A percentile compares a stretch with the other conserved stretches of the same genome.
These are phyloP conservation scores for Diplosoma virens DNA, from an alignment of 23 tunicate species.

Conservation along the genomic window DNA sequence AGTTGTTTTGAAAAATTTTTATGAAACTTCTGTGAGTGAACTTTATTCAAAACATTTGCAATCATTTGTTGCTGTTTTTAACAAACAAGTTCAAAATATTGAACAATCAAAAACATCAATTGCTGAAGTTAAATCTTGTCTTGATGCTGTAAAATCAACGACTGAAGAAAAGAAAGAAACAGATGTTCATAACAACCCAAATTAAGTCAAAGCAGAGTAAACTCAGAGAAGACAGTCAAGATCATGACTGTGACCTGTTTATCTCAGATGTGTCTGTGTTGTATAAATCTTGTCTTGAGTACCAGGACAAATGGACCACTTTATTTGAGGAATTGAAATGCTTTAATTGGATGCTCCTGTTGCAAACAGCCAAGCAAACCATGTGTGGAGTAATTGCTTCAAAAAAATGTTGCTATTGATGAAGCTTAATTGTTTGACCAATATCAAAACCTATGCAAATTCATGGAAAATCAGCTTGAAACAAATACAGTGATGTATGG, in stretches of 20 bases:
- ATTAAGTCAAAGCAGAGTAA: no score
- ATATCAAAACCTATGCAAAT: not conserved
- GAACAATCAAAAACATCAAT: no score
- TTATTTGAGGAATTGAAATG: constrained; percentile 5
- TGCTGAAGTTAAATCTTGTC: no score
- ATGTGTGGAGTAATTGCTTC: not conserved
- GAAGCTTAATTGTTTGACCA: no score
- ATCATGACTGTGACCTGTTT: not conserved
- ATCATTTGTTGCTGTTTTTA: no score
- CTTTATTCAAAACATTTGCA: not conserved
- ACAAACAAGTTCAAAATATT: no score
- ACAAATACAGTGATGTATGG: no score
- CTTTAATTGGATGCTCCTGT: no score
- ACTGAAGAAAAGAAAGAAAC: no score
- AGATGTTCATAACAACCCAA: no score
- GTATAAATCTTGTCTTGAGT: not conserved
- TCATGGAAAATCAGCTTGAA: no score
- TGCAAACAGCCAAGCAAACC: not conserved
- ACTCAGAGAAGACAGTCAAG: not conserved
- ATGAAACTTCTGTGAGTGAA: not conserved
- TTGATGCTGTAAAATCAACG: no score
- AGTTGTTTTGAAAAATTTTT: not conserved
- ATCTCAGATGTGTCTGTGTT: not conserved
- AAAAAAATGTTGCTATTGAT: constrained; percentile 17
- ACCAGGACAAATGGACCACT: not conserved